phyloP scores from a whole-genome alignment of 2,797 vertebrate genomes.

The Paratrypauchen microcephalus region DNA sequence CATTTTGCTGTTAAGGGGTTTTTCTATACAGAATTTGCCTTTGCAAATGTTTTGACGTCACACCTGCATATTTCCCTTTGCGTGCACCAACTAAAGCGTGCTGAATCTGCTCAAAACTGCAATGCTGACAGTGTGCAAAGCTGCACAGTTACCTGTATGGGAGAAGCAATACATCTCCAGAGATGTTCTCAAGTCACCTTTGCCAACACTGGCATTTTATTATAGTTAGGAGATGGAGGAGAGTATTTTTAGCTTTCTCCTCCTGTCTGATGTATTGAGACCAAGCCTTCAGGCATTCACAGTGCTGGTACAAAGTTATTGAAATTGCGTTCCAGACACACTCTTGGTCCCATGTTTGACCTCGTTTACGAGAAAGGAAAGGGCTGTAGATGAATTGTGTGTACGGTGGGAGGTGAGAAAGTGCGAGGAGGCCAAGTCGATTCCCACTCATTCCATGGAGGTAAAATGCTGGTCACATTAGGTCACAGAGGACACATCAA shows the following conservation, averaged over 20 bases:
- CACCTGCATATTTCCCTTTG: slow-evolving; percentile 25
- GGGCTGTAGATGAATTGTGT: slow-evolving; percentile 56
- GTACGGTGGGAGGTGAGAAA: slow-evolving; percentile 40
- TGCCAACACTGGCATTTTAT: slow-evolving; percentile 66
- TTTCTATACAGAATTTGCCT: slow-evolving; percentile 19
- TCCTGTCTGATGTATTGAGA: slow-evolving; percentile 65
- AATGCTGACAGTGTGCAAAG: slow-evolving; percentile 40
- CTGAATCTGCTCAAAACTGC: slow-evolving; percentile 51
- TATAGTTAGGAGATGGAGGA: slow-evolving; percentile 38
- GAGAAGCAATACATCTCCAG: slow-evolving; percentile 52
- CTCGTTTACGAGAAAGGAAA: slow-evolving; percentile 65
- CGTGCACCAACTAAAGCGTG: slow-evolving; percentile 32
- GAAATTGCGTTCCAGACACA: slow-evolving; percentile 73
- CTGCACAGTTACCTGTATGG: slow-evolving; percentile 45
- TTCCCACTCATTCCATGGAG: slow-evolving; percentile 32
- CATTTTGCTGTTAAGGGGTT: slow-evolving; percentile 2
- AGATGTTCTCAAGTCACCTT: slow-evolving; percentile 52
- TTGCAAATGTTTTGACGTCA: slow-evolving; percentile 24
- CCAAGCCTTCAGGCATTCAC: slow-evolving; percentile 60
- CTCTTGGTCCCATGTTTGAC: slow-evolving; percentile 71
- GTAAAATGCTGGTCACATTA: slow-evolving; percentile 40
- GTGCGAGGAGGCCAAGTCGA: slow-evolving; percentile 22
- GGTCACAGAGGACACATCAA: slow-evolving; percentile 57
- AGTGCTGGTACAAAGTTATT: slow-evolving; percentile 59
- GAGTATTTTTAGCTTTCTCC: slow-evolving; percentile 73